These are phyloP conservation scores for Pseudomugil gertrudae DNA, from an alignment of 2,797 vertebrate species.

Conservation along the genomic window DNA sequence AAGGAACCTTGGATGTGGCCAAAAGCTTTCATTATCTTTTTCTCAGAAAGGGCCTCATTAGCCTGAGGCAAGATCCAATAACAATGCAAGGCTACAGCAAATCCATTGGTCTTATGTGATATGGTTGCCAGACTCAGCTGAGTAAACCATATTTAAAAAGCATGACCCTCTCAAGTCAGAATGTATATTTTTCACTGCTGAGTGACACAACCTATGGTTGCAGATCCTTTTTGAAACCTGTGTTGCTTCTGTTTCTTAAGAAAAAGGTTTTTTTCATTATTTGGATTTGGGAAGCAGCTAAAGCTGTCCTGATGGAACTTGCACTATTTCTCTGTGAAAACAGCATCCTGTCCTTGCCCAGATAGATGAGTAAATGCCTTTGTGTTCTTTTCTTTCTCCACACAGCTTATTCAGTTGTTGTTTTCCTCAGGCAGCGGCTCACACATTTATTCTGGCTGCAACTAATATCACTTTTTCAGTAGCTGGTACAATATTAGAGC, in stretches of 20 bases:
- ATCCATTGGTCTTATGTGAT: conserved; percentile 58
- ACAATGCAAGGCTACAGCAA: conserved; percentile 52
- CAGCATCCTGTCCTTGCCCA: conserved; percentile 17
- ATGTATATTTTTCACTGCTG: conserved; percentile 20
- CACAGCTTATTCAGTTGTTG: conserved; percentile 3
- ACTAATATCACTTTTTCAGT: conserved; percentile 28
- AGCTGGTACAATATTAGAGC: conserved; percentile 3
- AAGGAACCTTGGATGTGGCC: conserved; percentile 41
- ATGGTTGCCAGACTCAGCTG: conserved; percentile 43
- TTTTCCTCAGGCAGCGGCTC: conserved; percentile 23
- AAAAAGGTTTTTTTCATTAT: not conserved
- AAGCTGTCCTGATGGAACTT: not conserved
- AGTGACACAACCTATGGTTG: conserved; percentile 17
- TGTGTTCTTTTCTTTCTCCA: conserved; percentile 5
- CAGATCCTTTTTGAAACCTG: conserved; percentile 8
- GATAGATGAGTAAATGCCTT: conserved; percentile 2
- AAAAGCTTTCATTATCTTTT: conserved; percentile 56
- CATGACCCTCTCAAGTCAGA: conserved; percentile 34
- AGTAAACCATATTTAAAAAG: conserved; percentile 56
- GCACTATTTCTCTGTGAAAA: not conserved
- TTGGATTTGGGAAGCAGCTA: conserved; percentile 8
- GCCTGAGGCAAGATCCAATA: conserved; percentile 60
- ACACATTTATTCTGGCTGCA: conserved; percentile 9
- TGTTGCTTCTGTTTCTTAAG: not conserved
- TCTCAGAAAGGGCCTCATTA: conserved; percentile 47